These are phyloP conservation scores for Ceyx erithaca DNA, from an alignment of 2,797 vertebrate genomes.

Conservation along the genomic window DNA sequence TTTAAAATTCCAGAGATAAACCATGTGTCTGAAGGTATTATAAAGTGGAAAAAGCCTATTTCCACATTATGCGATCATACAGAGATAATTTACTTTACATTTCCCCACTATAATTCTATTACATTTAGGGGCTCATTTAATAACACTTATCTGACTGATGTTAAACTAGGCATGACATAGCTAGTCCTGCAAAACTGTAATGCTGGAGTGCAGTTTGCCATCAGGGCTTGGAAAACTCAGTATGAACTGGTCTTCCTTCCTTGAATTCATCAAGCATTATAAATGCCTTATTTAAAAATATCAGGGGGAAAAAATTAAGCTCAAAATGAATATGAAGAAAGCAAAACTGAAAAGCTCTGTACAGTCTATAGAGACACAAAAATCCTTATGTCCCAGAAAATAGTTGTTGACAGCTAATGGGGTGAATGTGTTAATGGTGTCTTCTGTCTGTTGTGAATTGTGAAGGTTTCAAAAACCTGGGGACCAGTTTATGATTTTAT, in stretches of 20 bases:
- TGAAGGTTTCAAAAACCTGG: not conserved
- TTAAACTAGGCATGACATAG: constrained; percentile 58
- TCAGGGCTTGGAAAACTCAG: not conserved
- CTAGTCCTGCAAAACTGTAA: not conserved
- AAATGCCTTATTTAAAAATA: not conserved
- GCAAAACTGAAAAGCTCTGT: not conserved
- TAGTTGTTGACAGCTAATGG: not conserved
- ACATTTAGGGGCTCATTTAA: constrained; percentile 55
- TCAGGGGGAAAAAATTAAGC: not conserved
- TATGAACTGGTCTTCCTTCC: not conserved
- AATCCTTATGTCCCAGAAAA: not conserved
- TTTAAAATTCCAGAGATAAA: not conserved
- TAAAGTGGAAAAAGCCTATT: constrained; percentile 13
- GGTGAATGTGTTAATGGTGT: not conserved
- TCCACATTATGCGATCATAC: constrained; percentile 18
- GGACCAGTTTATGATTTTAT: not conserved
- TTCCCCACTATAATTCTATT: constrained; percentile 40
- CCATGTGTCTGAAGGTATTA: not conserved
- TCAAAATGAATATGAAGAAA: not conserved
- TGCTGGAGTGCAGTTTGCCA: not conserved
- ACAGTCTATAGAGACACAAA: not conserved
- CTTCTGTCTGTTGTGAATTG: not conserved
- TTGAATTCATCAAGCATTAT: not conserved
- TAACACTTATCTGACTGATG: constrained; percentile 61
- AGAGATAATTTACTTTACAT: constrained; percentile 49